Evolutionary conservation across 2,113 vertebrate species (phyloP).

Genomic region (Clarias batrachus): DNA sequence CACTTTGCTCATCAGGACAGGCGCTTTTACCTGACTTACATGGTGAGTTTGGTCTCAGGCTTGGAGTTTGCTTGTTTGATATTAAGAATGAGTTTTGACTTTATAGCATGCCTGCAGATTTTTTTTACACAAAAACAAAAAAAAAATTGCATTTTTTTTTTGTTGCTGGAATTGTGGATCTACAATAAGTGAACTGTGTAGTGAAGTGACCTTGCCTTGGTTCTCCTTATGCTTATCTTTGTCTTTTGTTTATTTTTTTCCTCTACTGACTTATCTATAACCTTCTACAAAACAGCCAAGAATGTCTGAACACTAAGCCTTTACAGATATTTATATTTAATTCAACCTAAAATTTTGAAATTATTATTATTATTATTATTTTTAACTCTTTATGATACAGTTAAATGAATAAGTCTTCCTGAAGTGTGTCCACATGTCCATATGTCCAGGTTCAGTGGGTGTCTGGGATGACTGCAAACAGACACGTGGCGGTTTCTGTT

Average conservation of each 20-base stretch:
- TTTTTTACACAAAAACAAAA: neutral
- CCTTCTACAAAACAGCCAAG: neutral
- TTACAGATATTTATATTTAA: neutral
- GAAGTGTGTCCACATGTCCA: neutral
- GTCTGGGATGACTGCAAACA: slow-evolving; percentile 75
- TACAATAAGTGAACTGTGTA: neutral
- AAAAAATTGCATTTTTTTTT: neutral
- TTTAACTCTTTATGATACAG: neutral
- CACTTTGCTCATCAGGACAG: slow-evolving; percentile 82
- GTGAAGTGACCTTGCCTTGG: slow-evolving; percentile 8
- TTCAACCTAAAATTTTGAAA: neutral
- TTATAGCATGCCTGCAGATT: neutral
- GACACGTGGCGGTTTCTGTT: slow-evolving; percentile 74
- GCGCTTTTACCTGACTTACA: slow-evolving; percentile 80
- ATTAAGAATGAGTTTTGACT: neutral
- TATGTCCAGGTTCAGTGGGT: slow-evolving; percentile 84
- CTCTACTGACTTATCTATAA: neutral
- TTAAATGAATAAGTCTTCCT: neutral
- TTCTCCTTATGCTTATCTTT: slow-evolving; percentile 15
- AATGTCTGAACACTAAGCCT: neutral
- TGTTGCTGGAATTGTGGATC: neutral
- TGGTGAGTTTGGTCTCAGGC: slow-evolving; percentile 10
- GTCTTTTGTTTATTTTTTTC: no score
- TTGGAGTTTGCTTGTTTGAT: neutral
- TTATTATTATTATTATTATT: no score